A percentile compares a stretch with the other conserved stretches of the same genome.
Evolutionary conservation across 2,888 invertebrate genomes (phyloP).

Genomic region (Xylocampa areola): DNA sequence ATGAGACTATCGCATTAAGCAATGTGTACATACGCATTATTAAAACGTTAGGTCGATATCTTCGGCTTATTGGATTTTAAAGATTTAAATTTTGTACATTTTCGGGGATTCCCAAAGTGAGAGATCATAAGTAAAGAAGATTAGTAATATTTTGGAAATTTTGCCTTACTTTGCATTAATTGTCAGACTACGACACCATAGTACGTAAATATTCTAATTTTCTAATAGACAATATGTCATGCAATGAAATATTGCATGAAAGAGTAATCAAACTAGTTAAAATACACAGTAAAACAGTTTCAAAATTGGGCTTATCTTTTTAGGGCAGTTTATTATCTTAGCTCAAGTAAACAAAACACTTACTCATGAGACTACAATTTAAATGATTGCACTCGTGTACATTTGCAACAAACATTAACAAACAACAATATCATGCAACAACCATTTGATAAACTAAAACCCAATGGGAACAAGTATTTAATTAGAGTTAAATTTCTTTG

Average conservation of each 20-base stretch:
- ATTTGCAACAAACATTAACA: not conserved
- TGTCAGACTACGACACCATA: too few relatives aligned
- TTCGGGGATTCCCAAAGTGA: not conserved
- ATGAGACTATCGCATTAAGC: slow-evolving; percentile 33
- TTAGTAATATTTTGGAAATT: not conserved
- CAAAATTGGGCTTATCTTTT: slow-evolving; percentile 64
- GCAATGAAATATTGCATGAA: not conserved
- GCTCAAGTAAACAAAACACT: slow-evolving; percentile 41
- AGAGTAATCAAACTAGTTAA: slow-evolving; percentile 18
- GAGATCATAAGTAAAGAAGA: not conserved
- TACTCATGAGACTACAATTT: slow-evolving; percentile 6
- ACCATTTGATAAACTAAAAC: not conserved
- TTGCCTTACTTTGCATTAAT: too few relatives aligned
- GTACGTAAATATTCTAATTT: too few relatives aligned
- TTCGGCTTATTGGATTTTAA: not conserved
- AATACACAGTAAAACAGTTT: slow-evolving; percentile 22
- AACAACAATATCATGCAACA: not conserved
- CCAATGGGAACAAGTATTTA: too few relatives aligned
- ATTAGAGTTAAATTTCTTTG: too few relatives aligned
- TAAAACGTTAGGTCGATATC: slow-evolving; percentile 2
- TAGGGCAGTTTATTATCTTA: slow-evolving; percentile 63
- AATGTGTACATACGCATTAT: slow-evolving; percentile 20
- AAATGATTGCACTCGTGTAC: not conserved
- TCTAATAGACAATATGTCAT: not conserved
- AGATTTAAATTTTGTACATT: not conserved